These are phyloP conservation scores for Drosophila tanythrix DNA, from an alignment of 2,888 invertebrate species.

Conservation along the genomic window DNA sequence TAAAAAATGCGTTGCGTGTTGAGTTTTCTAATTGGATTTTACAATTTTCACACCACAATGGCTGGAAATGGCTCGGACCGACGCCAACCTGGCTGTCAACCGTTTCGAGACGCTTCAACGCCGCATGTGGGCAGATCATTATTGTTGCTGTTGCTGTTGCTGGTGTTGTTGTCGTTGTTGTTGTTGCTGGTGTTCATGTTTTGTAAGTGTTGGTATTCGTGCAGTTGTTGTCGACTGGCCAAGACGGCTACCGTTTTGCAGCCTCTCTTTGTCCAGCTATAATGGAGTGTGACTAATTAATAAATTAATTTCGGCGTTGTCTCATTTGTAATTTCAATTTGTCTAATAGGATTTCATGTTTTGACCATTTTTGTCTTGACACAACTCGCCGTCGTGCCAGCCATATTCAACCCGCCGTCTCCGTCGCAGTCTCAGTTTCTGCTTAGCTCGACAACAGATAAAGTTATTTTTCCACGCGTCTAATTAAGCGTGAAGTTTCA, in stretches of 20 bases:
- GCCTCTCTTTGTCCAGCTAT: conserved; percentile 68
- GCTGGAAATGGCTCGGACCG: conserved; percentile 49
- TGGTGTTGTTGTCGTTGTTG: conserved; percentile 10
- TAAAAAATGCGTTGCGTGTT: conserved; percentile 55
- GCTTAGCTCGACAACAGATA: conserved; percentile 40
- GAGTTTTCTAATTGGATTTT: conserved; percentile 72
- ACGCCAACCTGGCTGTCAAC: conserved; percentile 51
- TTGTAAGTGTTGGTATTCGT: conserved; percentile 25
- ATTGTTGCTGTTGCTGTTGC: conserved; percentile 16
- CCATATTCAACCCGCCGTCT: conserved; percentile 24
- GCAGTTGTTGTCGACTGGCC: conserved; percentile 22
- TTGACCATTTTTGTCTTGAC: conserved; percentile 74
- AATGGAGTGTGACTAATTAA: conserved; percentile 80
- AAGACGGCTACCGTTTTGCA: conserved; percentile 52
- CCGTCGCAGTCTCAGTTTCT: conserved; percentile 7
- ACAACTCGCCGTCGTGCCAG: conserved; percentile 41
- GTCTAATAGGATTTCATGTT: conserved; percentile 82
- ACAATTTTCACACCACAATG: conserved; percentile 71
- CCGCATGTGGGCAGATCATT: conserved; percentile 62
- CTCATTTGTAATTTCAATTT: conserved; percentile 81
- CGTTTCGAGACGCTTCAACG: conserved; percentile 58
- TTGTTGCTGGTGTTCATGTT: conserved; percentile 17
- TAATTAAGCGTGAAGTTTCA: conserved; percentile 75
- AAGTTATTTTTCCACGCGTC: conserved; percentile 67
- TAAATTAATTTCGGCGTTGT: conserved; percentile 78